Base-by-base conservation (phyloP, 2,888 invertebrate species). In the Neoitamus cyanurus region DNA sequence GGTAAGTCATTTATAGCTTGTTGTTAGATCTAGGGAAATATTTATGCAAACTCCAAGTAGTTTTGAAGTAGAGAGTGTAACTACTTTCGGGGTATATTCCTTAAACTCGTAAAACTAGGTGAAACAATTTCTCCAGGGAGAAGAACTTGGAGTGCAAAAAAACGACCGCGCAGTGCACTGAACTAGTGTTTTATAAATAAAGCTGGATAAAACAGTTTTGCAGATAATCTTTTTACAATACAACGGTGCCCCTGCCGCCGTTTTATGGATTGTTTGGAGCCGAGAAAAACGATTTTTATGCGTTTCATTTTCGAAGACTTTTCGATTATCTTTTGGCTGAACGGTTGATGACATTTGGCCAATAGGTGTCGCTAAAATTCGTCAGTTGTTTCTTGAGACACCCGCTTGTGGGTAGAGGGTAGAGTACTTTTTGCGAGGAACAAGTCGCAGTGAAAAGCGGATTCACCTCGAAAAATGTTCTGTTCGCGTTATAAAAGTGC, bases 301-400 rank as follows among this genome's bases (percentile, higher is more conserved):
- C 28, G 9, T 11, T 20, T 75, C 28, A 42, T 28, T 36, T 75
- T 75, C 75, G 75, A 75, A 75, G 42, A 75, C 1, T 25, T 42
- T 75, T 75, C 46, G 75, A 42, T 28, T 37, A 73, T 20, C 6
- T 20, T 36, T 20, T 73, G 25, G 69, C 80, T 34, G 83, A 73
- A 69, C 73, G 80, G 75, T 75, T 42, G 20, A 68, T 85, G 85
- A 85, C 85, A 83, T 85, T 73, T 84, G 20, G 34, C 72, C 84
- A 78, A 85, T 37, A 85, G 85, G 82, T 85, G 85, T 70, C 85
- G 48, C 36, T 85, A 36, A 28, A 3, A 34, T 28, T 69, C 69
- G 82, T 82, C 82, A 36, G 82, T 82, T 82, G 75, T 82, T 69
- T 31, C 68, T 20, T 69, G 20, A 13, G 82, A 37, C 68, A 82